Evolutionary conservation across 2,888 invertebrate species (phyloP).

Genomic region (Halocaridina rubra): DNA sequence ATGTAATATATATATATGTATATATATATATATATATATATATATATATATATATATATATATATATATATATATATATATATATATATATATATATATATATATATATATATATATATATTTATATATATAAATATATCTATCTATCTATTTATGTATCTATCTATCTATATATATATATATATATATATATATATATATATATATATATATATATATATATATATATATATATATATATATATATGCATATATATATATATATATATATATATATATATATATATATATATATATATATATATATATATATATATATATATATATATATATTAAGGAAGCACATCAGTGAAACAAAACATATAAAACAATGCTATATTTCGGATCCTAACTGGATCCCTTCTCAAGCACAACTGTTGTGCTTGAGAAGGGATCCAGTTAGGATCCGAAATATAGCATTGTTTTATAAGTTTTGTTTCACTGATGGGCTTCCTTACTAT

Average conservation of each 20-base stretch:
- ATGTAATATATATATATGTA: neutral
- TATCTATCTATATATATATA: neutral
- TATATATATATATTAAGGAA: neutral
- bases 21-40: neutral
- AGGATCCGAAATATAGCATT: too few species aligned
- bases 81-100: neutral
- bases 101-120: neutral
- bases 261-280: neutral
- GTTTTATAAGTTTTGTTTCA: too few species aligned
- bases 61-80: neutral
- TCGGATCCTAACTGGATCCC: too few species aligned
- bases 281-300: neutral
- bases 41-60: neutral
- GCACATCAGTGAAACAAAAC: too few species aligned
- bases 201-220: neutral
- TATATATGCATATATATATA: neutral
- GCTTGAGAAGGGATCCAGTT: too few species aligned
- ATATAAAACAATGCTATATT: too few species aligned
- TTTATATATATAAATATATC: neutral
- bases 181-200: neutral
- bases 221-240: neutral
- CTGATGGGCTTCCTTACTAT: too few species aligned
- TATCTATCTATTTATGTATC: neutral
- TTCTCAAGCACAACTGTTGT: too few species aligned
- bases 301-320: neutral